Evolutionary conservation across 2,888 invertebrate species (phyloP), one percentile per base, ranked within the genome.

Genomic region (Cistogaster globosa): DNA sequence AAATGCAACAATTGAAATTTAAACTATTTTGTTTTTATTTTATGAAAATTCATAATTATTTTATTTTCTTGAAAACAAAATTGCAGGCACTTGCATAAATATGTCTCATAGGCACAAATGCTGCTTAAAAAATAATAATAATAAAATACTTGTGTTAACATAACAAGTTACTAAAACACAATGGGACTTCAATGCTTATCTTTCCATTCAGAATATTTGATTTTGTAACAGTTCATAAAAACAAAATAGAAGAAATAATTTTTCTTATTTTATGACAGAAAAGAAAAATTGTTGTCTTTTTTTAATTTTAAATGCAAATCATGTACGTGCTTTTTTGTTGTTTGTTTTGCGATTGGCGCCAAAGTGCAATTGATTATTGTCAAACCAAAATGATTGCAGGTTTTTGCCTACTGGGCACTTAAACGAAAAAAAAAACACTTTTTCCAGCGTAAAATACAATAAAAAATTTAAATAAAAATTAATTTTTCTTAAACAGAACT

Each of bases 21-120:
- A 11, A 22, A 20, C 26, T 12, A 68, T 36, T 48, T 57, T 55
- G 45, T 48, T 22, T 12, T 62, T 48, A n/a, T 7, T 4, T 36
- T 22, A 5, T 32, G 6, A 32, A 32, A 32, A 32, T 32, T 32
- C 32, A 7, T 32, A 32, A 32, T 32, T 32, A 32, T 32, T 32
- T 32, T 32, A 8, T 32, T 32, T 36, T 76, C 58, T 76, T 38
- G 26, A 32, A 1, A 63, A 58, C 14, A 74, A 79, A 84, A 80
- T 76, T 84, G 71, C 79, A 62, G 48, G 62, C 45, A 67, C 62
- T 82, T 51, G 82, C 67, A 76, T n/a, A 71, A 71, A 32, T 32
- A 8, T 32, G 32, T 3, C 32, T 32, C 32, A 7, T 32, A 32
- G 32, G 6, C 32, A 32, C 32, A 32, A 32, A 67, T 62, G 60